Evolutionary conservation across 2,113 vertebrate species (phyloP), one percentile per base, ranked within the genome.

Genomic region (Amphilophus citrinellus): DNA sequence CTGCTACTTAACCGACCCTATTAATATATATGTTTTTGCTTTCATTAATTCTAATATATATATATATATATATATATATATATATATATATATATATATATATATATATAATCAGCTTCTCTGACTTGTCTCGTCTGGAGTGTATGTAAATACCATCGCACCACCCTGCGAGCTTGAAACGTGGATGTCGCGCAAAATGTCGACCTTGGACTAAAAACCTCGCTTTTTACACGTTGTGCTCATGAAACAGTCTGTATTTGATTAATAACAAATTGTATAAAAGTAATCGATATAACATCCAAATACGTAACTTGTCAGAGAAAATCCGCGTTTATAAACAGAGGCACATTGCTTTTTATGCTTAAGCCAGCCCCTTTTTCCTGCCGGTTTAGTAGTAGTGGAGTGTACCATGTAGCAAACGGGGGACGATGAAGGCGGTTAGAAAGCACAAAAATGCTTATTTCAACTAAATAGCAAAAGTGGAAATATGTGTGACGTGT

Each of bases 261-360:
- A 1, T n/a, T 15, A 30, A n/a, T 0, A 61, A 79, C 65, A 32
- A n/a, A 10, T 1, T 2, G 17, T 2, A 1, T 27, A 2, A 27
- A 73, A 59, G n/a, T 17, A 56, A 73, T 7, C 1, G 2, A 1
- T 2, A 3, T 11, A 11, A 44, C 9, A 7, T 61, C 2, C 18
- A 39, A 32, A 22, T 13, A 39, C 2, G 18, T 5, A 18, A 2
- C 27, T 18, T 11, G 2, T 1, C 50, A 20, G 53, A 42, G 9
- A 20, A 76, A 76, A 65, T 5, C 8, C 4, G 7, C 80, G 68
- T 88, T 87, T 88, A 89, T 90, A 92, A 94, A 94, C 92, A 94
- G 44, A 80, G 24, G 61, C 92, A 91, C 92, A 90, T 92, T 92
- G 90, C 80, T 4, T 39, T n/a, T 47, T 68, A 3, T 61, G 13